Base-by-base conservation (phyloP, 2,888 invertebrate species). In the Tipula helvola region DNA sequence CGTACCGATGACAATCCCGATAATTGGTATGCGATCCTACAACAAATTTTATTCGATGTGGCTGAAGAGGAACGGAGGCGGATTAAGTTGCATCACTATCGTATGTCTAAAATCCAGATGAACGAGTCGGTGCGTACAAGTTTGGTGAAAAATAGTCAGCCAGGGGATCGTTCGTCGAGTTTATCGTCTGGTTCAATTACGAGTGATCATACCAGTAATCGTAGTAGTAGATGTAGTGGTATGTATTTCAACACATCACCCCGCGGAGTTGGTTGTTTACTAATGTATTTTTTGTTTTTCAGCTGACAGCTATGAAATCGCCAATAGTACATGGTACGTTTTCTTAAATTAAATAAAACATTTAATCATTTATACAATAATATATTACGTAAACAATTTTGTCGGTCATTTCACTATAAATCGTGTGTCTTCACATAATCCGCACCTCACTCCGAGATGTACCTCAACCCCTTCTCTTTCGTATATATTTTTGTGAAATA, bases 241-340 rank as follows among this genome's bases (percentile, higher is more conserved):
- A 84, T 39, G 84, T 84, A 39, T 39, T 5, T 52, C 52, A 5
- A 52, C 5, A 4, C 0, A n/a, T n/a, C n/a, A n/a, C n/a, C n/a
- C n/a, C n/a, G n/a, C n/a, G n/a, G 1, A 28, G 28, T 28, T 28
- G 28, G 28, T 1, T 28, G 28, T 28, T 28, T 28, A 28, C 57
- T 0, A 57, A 71, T 16, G 1, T 8, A 28, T 28, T 71, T 28
- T 3, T n/a, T 16, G n/a, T 52, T 28, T 10, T 84, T 84, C n/a
- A 84, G 84, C 5, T 84, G 84, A 84, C 39, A 84, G 84, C 39
- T 84, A 84, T n/a, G 84, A 84, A 84, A 84, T 84, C 16, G 41
- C n/a, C 84, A 36, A 84, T 39, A 39, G 39, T 39, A 84, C 84
- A n/a, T 84, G 84, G 84, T 84, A 84, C 39, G 84, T 84, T 36